Evolutionary conservation across 2,113 vertebrate genomes (phyloP).

Genomic region (Clinocottus analis): DNA sequence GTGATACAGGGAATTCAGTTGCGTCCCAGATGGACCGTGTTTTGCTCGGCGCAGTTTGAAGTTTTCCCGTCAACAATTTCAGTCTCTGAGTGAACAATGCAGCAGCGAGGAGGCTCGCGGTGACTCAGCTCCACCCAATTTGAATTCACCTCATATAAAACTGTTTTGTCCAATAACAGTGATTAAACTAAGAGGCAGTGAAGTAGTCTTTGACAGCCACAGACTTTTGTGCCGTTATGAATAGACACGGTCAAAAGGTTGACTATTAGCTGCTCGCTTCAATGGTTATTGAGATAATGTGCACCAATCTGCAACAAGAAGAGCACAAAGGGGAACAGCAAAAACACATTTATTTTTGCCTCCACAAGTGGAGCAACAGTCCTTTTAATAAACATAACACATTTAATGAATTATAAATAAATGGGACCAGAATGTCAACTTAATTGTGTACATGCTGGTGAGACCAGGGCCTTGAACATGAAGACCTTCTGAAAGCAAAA

Average conservation of each 20-base stretch:
- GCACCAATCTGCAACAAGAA: not conserved
- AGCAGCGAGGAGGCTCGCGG: conserved; percentile 3
- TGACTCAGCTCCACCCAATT: conserved; percentile 25
- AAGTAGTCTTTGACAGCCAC: not conserved
- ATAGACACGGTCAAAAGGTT: not conserved
- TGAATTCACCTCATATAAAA: conserved; percentile 3
- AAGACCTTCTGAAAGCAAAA: not conserved
- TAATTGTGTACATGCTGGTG: too few species aligned
- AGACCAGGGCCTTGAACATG: too few species aligned
- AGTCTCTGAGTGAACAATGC: conserved; percentile 5
- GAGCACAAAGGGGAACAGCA: not conserved
- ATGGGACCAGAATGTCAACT: too few species aligned
- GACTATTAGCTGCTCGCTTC: not conserved
- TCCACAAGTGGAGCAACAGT: not conserved
- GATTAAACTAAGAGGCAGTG: not conserved
- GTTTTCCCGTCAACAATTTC: conserved; percentile 27
- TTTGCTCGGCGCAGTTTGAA: not conserved
- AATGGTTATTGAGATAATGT: not conserved
- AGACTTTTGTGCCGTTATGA: not conserved
- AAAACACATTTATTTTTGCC: not conserved
- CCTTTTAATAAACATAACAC: not conserved
- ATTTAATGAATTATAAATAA: not conserved
- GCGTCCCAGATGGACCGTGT: conserved; percentile 8
- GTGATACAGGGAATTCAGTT: not conserved
- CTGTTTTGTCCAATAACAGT: not conserved